Evolutionary conservation across 2,113 vertebrate genomes (phyloP), one percentile per base, ranked within the genome.

Genomic region (Aspidoscelis tigris): DNA sequence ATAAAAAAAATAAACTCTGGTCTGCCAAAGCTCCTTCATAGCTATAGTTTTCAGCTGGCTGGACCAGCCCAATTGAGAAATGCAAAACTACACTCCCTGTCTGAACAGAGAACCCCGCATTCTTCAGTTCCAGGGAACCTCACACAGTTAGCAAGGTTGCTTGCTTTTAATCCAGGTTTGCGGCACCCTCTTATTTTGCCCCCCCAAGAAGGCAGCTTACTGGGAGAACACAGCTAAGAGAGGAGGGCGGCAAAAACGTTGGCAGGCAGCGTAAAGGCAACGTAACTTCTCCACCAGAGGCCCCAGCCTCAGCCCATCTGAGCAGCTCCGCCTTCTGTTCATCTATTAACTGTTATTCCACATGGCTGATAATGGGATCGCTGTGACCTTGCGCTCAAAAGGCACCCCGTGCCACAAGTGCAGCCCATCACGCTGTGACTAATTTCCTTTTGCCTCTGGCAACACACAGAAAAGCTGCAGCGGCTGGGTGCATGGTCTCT

Each of bases 231-330:
- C 77, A 58, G 84, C 55, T 65, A 66, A 80, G 87, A 91, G 79
- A 82, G 53, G 73, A 55, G 44, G 84, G 82, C 88, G 89, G 83
- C 89, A 89, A 78, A 79, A 65, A 68, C 88, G 89, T 92, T 92
- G 90, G 89, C 89, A 85, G 78, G 75, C 86, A 90, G 78, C 89
- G 92, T 91, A 93, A 94, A 91, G 83, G 89, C 87, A 44, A 76
- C 84, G 91, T 91, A 94, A 93, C 92, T 89, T 92, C 92, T 93
- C 91, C 92, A 93, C 90, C 88, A 88, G 86, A 81, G 80, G 84
- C 86, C 88, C 55, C 41, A 10, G 2, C 50, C 69, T 1, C 16
- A 24, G 1, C 72, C 74, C 2, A 3, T 83, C 41, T 84, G 79
- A 75, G 91, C 89, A 78, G 66, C 81, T 70, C 82, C 84, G 88